These are phyloP conservation scores for Euwallacea similis DNA, from an alignment of 1,140 invertebrate species.

Conservation along the genomic window DNA sequence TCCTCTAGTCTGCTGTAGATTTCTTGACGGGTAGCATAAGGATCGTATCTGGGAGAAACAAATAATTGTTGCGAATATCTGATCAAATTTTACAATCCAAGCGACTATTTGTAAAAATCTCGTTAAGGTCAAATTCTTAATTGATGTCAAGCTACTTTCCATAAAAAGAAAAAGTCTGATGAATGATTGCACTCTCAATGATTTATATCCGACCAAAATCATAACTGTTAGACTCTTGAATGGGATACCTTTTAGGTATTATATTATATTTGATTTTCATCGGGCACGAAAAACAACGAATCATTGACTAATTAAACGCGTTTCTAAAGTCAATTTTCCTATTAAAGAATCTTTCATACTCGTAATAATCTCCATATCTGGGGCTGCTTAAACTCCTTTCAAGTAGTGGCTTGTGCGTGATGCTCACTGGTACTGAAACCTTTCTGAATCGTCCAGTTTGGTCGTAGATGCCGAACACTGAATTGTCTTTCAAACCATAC, in stretches of 20 bases:
- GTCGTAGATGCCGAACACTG: slow-evolving; percentile 45
- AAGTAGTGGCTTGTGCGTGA: slow-evolving; percentile 30
- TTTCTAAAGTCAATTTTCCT: no score
- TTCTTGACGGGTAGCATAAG: slow-evolving; percentile 35
- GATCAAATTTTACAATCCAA: not conserved
- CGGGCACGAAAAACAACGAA: no score
- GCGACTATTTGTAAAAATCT: no score
- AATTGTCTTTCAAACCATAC: slow-evolving; percentile 36
- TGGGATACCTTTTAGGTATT: no score
- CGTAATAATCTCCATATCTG: slow-evolving; percentile 21
- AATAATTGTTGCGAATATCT: not conserved
- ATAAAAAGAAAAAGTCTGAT: no score
- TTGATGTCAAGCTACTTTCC: no score
- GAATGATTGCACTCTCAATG: no score
- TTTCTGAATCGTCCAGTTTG: slow-evolving; percentile 37
- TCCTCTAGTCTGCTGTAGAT: slow-evolving; percentile 47
- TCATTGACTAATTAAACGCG: no score
- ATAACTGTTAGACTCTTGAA: no score
- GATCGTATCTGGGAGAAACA: slow-evolving; percentile 39
- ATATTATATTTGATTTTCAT: no score
- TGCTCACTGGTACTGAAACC: slow-evolving; percentile 36
- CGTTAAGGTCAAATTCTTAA: no score
- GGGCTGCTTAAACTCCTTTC: slow-evolving; percentile 42
- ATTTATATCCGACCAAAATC: no score
- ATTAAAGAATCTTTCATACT: slow-evolving; percentile 4